Conservation (phyloP, 2,888 invertebrate genomes). For the Halocaridina rubra region DNA sequence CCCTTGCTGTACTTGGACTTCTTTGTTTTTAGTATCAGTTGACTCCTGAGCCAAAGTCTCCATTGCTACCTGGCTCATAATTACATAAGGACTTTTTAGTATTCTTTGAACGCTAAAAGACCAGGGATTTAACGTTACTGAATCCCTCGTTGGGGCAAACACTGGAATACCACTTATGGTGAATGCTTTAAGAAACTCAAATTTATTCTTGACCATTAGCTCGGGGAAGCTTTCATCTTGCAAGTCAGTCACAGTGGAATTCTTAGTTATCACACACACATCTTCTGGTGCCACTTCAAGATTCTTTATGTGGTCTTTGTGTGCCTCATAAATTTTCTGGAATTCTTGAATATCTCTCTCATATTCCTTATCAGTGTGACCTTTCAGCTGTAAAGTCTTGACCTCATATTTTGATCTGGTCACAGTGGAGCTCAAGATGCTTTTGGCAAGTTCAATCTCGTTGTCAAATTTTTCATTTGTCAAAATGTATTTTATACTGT, state of each 20-base stretch:
- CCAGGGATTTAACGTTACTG: slow-evolving; percentile 38
- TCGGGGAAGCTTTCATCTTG: slow-evolving; percentile 19
- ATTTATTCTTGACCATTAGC: slow-evolving; percentile 26
- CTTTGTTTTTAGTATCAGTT: background rate
- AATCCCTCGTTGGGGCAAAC: slow-evolving; percentile 36
- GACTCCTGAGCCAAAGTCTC: background rate
- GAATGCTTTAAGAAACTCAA: slow-evolving; percentile 33
- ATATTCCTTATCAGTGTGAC: slow-evolving; percentile 36
- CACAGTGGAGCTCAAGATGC: slow-evolving; percentile 35
- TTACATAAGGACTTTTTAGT: slow-evolving; percentile 15
- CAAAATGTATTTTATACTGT: slow-evolving; percentile 31
- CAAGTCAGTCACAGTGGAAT: slow-evolving; percentile 23
- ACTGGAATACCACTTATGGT: slow-evolving; percentile 41
- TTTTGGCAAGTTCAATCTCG: slow-evolving; percentile 37
- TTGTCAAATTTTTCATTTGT: slow-evolving; percentile 20
- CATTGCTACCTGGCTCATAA: slow-evolving; percentile 31
- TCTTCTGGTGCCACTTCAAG: slow-evolving; percentile 16
- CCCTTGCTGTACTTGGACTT: slow-evolving; percentile 11
- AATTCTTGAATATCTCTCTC: slow-evolving; percentile 12
- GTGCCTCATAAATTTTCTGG: background rate
- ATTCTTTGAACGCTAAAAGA: slow-evolving; percentile 26
- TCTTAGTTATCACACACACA: slow-evolving; percentile 16
- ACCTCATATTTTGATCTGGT: slow-evolving; percentile 12
- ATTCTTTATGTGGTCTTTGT: background rate
- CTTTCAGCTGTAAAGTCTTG: slow-evolving; percentile 35